Evolutionary conservation across 2,113 vertebrate species (phyloP).

Genomic region (Callorhinus ursinus): DNA sequence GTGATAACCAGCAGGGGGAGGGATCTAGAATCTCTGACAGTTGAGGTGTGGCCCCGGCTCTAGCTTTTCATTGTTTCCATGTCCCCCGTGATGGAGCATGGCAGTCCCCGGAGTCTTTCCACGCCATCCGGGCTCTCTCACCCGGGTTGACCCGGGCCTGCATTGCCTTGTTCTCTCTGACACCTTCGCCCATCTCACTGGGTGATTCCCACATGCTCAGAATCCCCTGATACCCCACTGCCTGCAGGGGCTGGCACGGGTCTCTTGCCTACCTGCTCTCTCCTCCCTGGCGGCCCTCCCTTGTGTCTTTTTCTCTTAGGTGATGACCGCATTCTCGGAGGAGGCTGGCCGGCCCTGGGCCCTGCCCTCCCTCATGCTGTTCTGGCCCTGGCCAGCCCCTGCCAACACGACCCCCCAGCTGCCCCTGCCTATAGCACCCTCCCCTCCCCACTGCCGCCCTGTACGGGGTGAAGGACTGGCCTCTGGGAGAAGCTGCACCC

Average conservation of each 20-base stretch:
- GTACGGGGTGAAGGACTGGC: neutral
- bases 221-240: accelerated
- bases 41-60: neutral
- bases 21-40: neutral
- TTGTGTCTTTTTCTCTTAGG: neutral
- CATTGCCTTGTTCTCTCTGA: neutral
- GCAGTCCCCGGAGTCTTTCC: neutral
- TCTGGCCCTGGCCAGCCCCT: neutral
- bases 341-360: neutral
- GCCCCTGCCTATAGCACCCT: accelerated
- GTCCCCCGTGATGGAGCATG: accelerated
- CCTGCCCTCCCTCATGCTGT: too few relatives aligned
- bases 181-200: neutral
- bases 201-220: too few relatives aligned
- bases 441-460: neutral
- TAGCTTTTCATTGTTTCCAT: neutral
- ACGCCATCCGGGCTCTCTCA: neutral
- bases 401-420: neutral
- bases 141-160: too few relatives aligned
- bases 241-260: neutral
- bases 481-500: constrained; percentile 58
- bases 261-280: too few relatives aligned
- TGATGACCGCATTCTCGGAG: neutral
- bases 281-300: neutral
- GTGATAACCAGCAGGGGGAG: neutral